These are phyloP conservation scores for Pseudorasbora parva DNA, from an alignment of 2,113 vertebrate genomes.

Conservation along the genomic window DNA sequence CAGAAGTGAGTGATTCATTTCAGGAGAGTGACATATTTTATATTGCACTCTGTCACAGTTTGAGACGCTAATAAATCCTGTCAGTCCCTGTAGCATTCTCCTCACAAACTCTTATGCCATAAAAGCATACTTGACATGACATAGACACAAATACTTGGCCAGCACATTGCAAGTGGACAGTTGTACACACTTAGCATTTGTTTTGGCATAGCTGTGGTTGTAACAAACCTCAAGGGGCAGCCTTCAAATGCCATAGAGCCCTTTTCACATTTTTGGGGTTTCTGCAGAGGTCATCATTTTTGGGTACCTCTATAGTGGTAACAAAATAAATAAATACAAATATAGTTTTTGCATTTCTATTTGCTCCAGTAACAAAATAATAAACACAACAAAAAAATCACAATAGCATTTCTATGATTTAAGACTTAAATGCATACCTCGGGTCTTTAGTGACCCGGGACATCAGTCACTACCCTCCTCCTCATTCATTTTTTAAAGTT, in stretches of 20 bases:
- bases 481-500: too few relatives aligned
- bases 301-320: not conserved
- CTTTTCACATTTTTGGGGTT: not conserved
- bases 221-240: conserved; percentile 17
- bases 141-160: not conserved
- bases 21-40: conserved; percentile 18
- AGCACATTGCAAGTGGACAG: not conserved
- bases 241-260: not conserved
- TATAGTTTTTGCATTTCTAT: not conserved
- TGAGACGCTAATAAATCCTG: conserved; percentile 14
- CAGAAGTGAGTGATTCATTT: conserved; percentile 19
- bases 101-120: conserved; percentile 6
- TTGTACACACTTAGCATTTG: not conserved
- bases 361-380: not conserved
- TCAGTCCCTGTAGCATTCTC: not conserved
- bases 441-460: too few relatives aligned
- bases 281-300: not conserved
- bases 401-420: too few relatives aligned
- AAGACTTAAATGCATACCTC: too few relatives aligned
- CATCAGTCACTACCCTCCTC: too few relatives aligned
- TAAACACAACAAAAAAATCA: not conserved
- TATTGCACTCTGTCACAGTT: conserved; percentile 16
- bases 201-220: not conserved
- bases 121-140: not conserved
- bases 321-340: not conserved